Base-by-base conservation (phyloP, 1,140 invertebrate genomes). In the Hyphantria cunea region DNA sequence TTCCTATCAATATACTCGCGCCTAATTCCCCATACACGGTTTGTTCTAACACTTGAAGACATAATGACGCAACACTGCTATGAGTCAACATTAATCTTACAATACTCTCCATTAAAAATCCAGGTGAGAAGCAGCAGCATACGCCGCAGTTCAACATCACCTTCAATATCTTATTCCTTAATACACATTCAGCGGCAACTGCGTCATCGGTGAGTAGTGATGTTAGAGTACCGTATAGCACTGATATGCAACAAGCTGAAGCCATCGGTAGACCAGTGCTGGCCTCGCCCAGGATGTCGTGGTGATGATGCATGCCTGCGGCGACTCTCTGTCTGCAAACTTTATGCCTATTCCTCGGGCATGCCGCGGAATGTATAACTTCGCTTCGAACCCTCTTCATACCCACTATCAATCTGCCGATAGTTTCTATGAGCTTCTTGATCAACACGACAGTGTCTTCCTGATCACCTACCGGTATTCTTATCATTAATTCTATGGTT, bases 61-160 rank as follows among this genome's bases (percentile, higher is more conserved):
- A 86, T 1, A 77, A 48, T 3, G 80, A 60, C 4, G 86, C 83
- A 3, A 82, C 74, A 25, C 65, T 68, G 59, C 68, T 69, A 54
- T 89, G 82, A 6, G 80, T 80, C 32, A 88, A 64, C 79, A 90
- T 84, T 11, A 88, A 58, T 31, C 85, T 56, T 2, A 90, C 84
- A n/a, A 84, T 72, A 67, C 81, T 86, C 50, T 90, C 86, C 80
- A 91, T 78, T 0, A 91, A 69, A 45, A 77, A 62, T 6, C 77
- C 90, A 0, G 93, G 89, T 6, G 93, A 92, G 66, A 94, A 93
- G 73, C 94, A 95, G 59, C 94, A 95, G 71, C 94, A 95, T 0
- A 92, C 93, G 5, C 94, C 94, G 48, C 92, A 92, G 8, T 82
- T 79, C 11, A 92, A 89, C 82, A 92, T 92, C 0, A 92, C 92